Evolutionary conservation across 2,113 vertebrate genomes (phyloP), one percentile per base, ranked within the genome.

Genomic region (Phylloscopus whistleri): DNA sequence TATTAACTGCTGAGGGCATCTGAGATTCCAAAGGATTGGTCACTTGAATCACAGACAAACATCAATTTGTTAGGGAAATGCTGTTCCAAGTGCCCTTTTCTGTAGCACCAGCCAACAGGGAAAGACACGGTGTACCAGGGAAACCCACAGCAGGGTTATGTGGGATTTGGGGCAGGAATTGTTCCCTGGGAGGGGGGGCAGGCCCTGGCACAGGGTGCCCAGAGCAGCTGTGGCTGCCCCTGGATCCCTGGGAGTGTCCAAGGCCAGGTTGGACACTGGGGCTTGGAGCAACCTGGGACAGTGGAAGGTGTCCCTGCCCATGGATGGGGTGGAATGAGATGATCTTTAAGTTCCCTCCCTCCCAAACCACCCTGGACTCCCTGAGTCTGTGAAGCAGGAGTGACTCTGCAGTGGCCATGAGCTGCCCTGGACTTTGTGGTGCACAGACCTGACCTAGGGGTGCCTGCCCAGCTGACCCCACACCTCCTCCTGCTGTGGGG

Each of bases 21-120:
- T 4, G 5, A 26, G 20, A n/a, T 3, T 9, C 33, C 89, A 30
- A 28, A 44, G 82, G 31, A 53, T 1, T 1, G 9, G 68, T 4
- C 39, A 23, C 11, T 24, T 53, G 60, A 52, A 15, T 23, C 3
- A 48, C 30, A 74, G 43, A n/a, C 13, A 66, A 74, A 24, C 9
- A 10, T 2, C 18, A 2, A 5, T 43, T 51, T 21, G 8, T 48
- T 2, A 35, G 12, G 33, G 24, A 53, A 63, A 73, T 0, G 3
- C 6, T 10, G 52, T 2, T 75, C 58, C 9, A 4, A 53, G 21
- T 0, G 10, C 31, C n/a, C 48, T 76, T 39, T 58, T 3, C 43
- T 22, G 27, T n/a, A 0, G 2, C 43, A 75, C 9, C 62, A 39
- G n/a, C 31, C 60, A 44, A 6, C 11, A 48, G 59, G 43, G 60